Evolutionary conservation across 2,113 vertebrate genomes (phyloP), one percentile per base, ranked within the genome.

Genomic region (Ameiurus melas): DNA sequence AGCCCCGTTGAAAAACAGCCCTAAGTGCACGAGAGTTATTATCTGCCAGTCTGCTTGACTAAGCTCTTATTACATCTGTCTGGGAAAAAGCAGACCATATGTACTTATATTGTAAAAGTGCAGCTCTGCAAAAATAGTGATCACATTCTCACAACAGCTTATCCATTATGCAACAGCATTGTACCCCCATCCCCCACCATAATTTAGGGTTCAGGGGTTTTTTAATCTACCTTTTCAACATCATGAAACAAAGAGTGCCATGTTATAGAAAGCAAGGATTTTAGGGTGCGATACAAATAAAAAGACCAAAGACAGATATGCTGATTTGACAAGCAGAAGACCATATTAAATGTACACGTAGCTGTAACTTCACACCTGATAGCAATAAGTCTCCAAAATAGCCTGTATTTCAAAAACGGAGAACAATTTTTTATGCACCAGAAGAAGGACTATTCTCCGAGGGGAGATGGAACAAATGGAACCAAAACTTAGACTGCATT

Each of bases 1-100:
- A 81, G 84, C 7, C 77, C 62, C 27, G 13, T 53, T 85, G 33
- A 87, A 80, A 73, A 87, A 25, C 36, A 90, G 51, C 16, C 43
- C 33, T 79, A 82, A 33, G 16, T 73, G 30, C 12, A 30, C 22
- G 30, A 75, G 55, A 75, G 33, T 78, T 83, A 85, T 68, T 20
- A 43, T 75, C 19, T 75, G 71, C 19, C 71, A 75, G 47, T 57
- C n/a, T 16, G 39, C 58, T 39, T 53, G n/a, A 33, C 73, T 80
- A 43, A 66, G 30, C 79, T 62, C 80, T 88, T 77, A 84, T 66
- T 66, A 66, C 62, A 10, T 58, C 39, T 58, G 36, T 64, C 10
- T 64, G 33, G 1, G 33, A 30, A 58, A 85, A 27, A 25, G 68
- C 57, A 77, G 78, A 17, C 39, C 0, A 39, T 55, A 43, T 43